phyloP scores from a whole-genome alignment of 2,888 invertebrate genomes.

The Pristionchus arcanus region DNA sequence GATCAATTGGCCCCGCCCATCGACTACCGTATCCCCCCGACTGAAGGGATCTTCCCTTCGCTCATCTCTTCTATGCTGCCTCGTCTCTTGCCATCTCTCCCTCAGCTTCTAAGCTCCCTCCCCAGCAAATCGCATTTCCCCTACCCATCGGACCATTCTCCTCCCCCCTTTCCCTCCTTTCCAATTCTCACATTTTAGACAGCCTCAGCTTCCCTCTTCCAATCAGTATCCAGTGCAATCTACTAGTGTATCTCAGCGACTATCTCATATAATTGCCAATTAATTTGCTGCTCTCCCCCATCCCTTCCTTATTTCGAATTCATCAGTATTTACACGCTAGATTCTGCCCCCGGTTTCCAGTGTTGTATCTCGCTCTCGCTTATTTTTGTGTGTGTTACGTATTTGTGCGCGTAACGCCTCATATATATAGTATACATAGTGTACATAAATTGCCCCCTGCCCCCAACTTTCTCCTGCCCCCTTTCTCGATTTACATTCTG shows the following conservation, averaged over 20 bases:
- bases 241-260: conserved; percentile 25
- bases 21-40: conserved; percentile 37
- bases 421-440: conserved; percentile 49
- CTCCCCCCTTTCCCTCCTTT: background rate
- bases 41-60: background rate
- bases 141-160: too few relatives aligned
- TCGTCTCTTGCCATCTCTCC: background rate
- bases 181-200: background rate
- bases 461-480: background rate
- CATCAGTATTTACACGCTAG: background rate
- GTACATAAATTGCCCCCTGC: conserved; percentile 26
- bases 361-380: background rate
- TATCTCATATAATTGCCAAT: background rate
- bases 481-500: background rate
- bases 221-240: conserved; percentile 10
- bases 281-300: background rate
- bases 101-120: background rate
- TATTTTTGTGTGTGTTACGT: background rate
- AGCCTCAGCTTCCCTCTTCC: background rate
- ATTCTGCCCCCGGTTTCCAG: background rate
- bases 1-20: conserved; percentile 4
- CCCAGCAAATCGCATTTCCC: background rate
- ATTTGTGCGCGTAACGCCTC: conserved; percentile 2
- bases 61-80: background rate
- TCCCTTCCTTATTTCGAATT: background rate